Evolutionary conservation across 1,140 invertebrate genomes (phyloP).

Genomic region (Drosophila equinoxialis): DNA sequence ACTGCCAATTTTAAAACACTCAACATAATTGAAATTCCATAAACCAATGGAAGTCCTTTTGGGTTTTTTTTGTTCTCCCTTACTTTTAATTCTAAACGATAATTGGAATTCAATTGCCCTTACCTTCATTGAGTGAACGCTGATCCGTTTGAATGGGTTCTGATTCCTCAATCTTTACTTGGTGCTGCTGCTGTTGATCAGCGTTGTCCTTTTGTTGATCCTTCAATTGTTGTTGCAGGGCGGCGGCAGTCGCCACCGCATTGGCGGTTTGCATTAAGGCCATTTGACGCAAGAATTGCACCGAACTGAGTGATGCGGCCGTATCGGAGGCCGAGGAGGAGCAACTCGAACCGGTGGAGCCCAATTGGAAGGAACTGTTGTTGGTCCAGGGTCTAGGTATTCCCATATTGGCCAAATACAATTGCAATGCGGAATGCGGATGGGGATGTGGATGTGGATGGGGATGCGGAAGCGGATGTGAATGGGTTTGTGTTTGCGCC

Average conservation of each 20-base stretch:
- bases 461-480: slow-evolving; percentile 10
- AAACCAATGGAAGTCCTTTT: not conserved
- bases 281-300: slow-evolving; percentile 66
- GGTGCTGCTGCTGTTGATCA: not conserved
- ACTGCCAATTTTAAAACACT: slow-evolving; percentile 6
- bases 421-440: slow-evolving; percentile 43
- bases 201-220: not conserved
- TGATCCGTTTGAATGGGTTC: not conserved
- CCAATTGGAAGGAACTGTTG: slow-evolving; percentile 26
- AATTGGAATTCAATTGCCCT: no score
- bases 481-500: slow-evolving; percentile 42
- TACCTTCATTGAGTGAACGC: not conserved
- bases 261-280: slow-evolving; percentile 66
- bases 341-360: slow-evolving; percentile 3
- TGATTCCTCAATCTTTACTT: not conserved
- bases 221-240: slow-evolving; percentile 13
- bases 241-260: slow-evolving; percentile 43
- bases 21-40: slow-evolving; percentile 11
- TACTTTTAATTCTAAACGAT: not conserved
- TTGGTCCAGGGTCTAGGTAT: slow-evolving; percentile 50
- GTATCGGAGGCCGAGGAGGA: slow-evolving; percentile 21
- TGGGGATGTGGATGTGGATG: slow-evolving; percentile 12
- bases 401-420: slow-evolving; percentile 62
- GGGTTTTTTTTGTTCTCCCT: no score
- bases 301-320: slow-evolving; percentile 1